Conservation (phyloP, 1,140 invertebrate species). For the Bilobella aurantiaca region DNA sequence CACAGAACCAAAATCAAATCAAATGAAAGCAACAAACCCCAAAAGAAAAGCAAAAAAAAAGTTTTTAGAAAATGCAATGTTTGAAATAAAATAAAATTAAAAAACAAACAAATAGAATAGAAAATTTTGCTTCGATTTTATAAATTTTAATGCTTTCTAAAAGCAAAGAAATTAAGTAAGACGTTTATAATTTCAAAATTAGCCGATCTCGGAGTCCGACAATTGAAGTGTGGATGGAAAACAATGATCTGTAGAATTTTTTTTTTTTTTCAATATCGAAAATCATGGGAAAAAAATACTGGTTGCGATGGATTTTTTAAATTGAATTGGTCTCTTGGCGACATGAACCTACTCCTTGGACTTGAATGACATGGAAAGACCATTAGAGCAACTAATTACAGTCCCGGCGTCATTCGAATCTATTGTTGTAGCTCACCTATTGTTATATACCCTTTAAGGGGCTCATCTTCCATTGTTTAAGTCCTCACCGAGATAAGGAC, state of each 20-base stretch:
- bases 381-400: conserved; percentile 36
- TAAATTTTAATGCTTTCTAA: too few species aligned
- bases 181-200: too few species aligned
- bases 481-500: background rate
- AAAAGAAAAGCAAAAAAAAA: background rate
- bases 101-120: background rate
- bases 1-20: too few species aligned
- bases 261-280: background rate
- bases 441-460: background rate
- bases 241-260: too few species aligned
- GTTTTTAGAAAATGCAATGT: background rate
- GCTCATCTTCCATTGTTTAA: background rate
- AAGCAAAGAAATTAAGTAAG: too few species aligned
- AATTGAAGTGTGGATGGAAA: too few species aligned
- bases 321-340: conserved; percentile 21
- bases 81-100: too few species aligned
- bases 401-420: conserved; percentile 22
- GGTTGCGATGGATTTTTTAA: background rate
- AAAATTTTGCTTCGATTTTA: too few species aligned
- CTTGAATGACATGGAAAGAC: conserved; percentile 34
- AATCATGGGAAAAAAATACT: background rate
- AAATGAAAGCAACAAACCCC: too few species aligned
- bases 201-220: too few species aligned
- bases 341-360: conserved; percentile 29
- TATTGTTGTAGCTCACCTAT: too few species aligned